Evolutionary conservation across 1,140 invertebrate species (phyloP), one percentile per base, ranked within the genome.

Genomic region (Steinernema khuongi): DNA sequence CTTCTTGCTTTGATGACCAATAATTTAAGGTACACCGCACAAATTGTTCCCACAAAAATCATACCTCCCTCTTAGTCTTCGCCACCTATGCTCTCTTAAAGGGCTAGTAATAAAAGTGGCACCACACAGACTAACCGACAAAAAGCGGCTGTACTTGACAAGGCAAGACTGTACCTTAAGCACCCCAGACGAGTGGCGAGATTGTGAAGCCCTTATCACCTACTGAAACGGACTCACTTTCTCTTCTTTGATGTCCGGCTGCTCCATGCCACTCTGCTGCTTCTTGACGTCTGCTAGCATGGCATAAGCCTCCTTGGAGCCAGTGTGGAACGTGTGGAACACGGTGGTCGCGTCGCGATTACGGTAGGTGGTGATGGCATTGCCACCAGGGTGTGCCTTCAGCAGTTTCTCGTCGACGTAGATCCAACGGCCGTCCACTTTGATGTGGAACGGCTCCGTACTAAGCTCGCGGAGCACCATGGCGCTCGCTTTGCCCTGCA

Each of bases 371-470:
- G 79, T 79, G 44, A 84, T 81, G 14, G 83, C 83, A 67, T 68
- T 77, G 30, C 84, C 83, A 26, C 83, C 83, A 29, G 83, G 83
- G 76, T 84, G 83, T 14, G 70, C 31, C 19, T 36, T 73, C 18
- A 84, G 43, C 31, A 85, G 67, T 26, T 82, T 71, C 50, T 82
- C 74, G 32, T 80, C 76, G 69, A 84, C 76, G 32, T 67, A 30
- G 22, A 85, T 60, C 83, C 83, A 84, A 72, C 77, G 74, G n/a
- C 82, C 83, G 72, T 84, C 82, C 29, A 84, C 72, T 67, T 81
- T 81, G 17, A 84, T 68, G 31, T 74, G 78, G 75, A 84, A 84
- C 22, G 77, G 73, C 36, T 79, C 74, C 29, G 70, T 7, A 44
- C 73, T 72, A 17, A 66, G 44, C 18, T 79, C 79, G 31, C 74